Evolutionary conservation across 2,113 vertebrate species (phyloP), one percentile per base, ranked within the genome.

Genomic region (Alethe castanea): DNA sequence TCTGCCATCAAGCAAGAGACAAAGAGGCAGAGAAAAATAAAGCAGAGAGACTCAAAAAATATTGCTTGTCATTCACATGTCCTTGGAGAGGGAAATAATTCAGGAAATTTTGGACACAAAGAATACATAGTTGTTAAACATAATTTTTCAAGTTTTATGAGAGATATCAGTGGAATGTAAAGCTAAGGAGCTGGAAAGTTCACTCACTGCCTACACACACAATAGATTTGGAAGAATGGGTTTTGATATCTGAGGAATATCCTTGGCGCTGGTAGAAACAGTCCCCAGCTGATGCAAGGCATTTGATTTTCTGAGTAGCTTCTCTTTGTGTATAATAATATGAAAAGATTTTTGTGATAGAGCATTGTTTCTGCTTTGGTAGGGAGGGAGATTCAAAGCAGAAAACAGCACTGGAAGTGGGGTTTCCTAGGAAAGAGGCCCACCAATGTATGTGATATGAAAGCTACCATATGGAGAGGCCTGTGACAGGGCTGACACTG

Each of bases 11-110:
- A 73, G 22, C 15, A 66, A 93, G 35, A 94, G 44, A 26, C 74
- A 85, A 87, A 88, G 33, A 79, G 28, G 3, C 59, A 92, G 38
- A 35, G 52, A 85, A 95, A 95, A 90, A 81, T 57, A 73, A 86
- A 60, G 73, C 77, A 71, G 19, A 80, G 65, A 65, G 19, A 57
- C 44, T 60, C 5, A 71, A 61, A 90, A 79, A 88, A 57, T 86
- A 86, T 31, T 78, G 48, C 65, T 67, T 84, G 72, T 53, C 69
- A 60, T 84, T 95, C 56, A 67, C 25, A 11, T 45, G 53, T 88
- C 93, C 82, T 90, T 22, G 8, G 70, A 81, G 94, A 92, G 36
- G 4, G 47, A 79, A 89, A 61, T 26, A 85, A 88, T 50, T 80
- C 38, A 61, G n/a, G 42, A 70, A 61, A 80, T 79, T 79, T 59